Evolutionary conservation across 2,888 invertebrate species (phyloP).

Genomic region (Pycnomerus fuliginosus): DNA sequence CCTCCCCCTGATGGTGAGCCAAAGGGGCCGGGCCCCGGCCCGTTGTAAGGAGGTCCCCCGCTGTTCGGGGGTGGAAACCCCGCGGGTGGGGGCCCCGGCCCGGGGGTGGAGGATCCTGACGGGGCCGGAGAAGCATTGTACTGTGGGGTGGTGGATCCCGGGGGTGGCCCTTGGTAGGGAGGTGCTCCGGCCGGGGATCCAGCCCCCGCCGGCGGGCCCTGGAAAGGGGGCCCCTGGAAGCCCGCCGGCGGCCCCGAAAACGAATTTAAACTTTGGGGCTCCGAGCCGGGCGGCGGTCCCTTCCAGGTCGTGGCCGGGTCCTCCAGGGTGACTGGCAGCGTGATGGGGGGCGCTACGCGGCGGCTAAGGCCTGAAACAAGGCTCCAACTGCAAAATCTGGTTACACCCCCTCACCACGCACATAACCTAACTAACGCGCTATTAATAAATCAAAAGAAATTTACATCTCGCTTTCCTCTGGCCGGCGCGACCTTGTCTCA

Average conservation of each 20-base stretch:
- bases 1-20: constrained; percentile 66
- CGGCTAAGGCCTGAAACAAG: constrained; percentile 75
- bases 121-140: constrained; percentile 86
- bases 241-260: constrained; percentile 61
- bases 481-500: constrained; percentile 59
- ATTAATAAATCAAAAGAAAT: constrained; percentile 30
- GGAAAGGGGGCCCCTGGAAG: constrained; percentile 59
- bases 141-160: constrained; percentile 74
- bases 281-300: constrained; percentile 68
- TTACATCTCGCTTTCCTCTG: constrained; percentile 60
- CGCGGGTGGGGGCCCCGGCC: constrained; percentile 60
- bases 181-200: constrained; percentile 73
- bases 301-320: constrained; percentile 78
- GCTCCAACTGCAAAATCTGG: constrained; percentile 5
- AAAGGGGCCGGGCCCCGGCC: constrained; percentile 65
- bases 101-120: constrained; percentile 77
- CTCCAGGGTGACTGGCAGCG: constrained; percentile 73
- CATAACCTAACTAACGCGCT: constrained; percentile 5
- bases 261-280: constrained; percentile 66
- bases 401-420: constrained; percentile 16
- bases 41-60: constrained; percentile 64
- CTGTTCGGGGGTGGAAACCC: constrained; percentile 63
- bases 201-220: constrained; percentile 72
- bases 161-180: constrained; percentile 69
- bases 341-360: constrained; percentile 67